phyloP scores from a whole-genome alignment of 2,113 vertebrate species.

The Eidolon helvum region DNA sequence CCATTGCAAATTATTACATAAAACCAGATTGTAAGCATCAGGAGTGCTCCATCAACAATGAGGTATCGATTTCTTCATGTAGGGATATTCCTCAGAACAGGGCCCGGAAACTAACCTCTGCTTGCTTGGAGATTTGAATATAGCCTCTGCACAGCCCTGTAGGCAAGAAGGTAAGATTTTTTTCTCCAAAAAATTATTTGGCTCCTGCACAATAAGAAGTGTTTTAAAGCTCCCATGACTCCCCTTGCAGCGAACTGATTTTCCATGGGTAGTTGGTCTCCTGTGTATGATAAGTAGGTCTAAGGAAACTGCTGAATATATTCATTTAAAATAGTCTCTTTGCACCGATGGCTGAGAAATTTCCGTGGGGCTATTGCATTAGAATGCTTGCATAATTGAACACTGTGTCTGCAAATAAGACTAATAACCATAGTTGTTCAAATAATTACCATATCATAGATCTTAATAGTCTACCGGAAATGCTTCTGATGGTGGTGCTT shows the following conservation, averaged over 20 bases:
- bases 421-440: constrained; percentile 63
- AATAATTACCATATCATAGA: constrained; percentile 42
- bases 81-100: neutral
- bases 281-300: constrained; percentile 13
- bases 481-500: neutral
- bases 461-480: constrained; percentile 26
- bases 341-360: constrained; percentile 50
- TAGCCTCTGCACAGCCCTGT: neutral
- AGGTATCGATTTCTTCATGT: neutral
- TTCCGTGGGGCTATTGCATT: constrained; percentile 1
- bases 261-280: constrained; percentile 37
- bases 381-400: constrained; percentile 61
- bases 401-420: constrained; percentile 60
- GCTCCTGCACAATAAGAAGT: neutral
- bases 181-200: neutral
- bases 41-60: neutral
- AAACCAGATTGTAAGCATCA: neutral
- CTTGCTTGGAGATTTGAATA: neutral
- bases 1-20: constrained; percentile 39
- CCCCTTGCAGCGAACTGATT: neutral
- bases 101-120: neutral
- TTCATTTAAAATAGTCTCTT: constrained; percentile 50
- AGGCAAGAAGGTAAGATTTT: neutral
- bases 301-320: constrained; percentile 29
- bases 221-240: constrained; percentile 19